Conservation (phyloP, 2,888 invertebrate genomes). For the Cheilosia vernalis region DNA sequence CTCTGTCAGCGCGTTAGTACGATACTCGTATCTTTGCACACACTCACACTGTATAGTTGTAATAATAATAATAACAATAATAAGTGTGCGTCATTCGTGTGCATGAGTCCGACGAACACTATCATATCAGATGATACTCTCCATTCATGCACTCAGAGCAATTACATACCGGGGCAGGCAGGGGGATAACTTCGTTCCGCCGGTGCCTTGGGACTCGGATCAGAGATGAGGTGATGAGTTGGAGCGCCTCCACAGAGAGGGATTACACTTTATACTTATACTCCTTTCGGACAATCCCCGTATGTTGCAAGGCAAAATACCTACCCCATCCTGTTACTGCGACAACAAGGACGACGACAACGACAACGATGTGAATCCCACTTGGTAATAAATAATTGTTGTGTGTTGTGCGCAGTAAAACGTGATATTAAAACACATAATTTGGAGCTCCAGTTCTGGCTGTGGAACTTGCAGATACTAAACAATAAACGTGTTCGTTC, state of each 20-base stretch:
- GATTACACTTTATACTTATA: slow-evolving; percentile 46
- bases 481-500: slow-evolving; percentile 65
- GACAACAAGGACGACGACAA: slow-evolving; percentile 16
- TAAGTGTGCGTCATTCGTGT: slow-evolving; percentile 66
- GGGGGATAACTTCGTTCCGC: slow-evolving; percentile 61
- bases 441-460: slow-evolving; percentile 53
- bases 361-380: slow-evolving; percentile 51
- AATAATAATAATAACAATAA: slow-evolving; percentile 23
- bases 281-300: slow-evolving; percentile 29
- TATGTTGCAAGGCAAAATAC: slow-evolving; percentile 9
- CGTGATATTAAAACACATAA: slow-evolving; percentile 77
- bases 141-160: slow-evolving; percentile 72
- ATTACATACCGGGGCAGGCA: slow-evolving; percentile 55
- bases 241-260: slow-evolving; percentile 27
- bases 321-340: slow-evolving; percentile 17
- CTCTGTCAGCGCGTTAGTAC: not conserved
- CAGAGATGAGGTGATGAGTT: slow-evolving; percentile 23
- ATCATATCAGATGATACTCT: slow-evolving; percentile 63
- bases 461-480: slow-evolving; percentile 61
- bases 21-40: not conserved
- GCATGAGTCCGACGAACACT: slow-evolving; percentile 43
- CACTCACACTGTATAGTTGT: slow-evolving; percentile 1
- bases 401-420: slow-evolving; percentile 71
- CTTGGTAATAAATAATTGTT: slow-evolving; percentile 72
- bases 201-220: slow-evolving; percentile 29